These are phyloP conservation scores for Exocentrus adspersus DNA, from an alignment of 2,888 invertebrate genomes.

Conservation along the genomic window DNA sequence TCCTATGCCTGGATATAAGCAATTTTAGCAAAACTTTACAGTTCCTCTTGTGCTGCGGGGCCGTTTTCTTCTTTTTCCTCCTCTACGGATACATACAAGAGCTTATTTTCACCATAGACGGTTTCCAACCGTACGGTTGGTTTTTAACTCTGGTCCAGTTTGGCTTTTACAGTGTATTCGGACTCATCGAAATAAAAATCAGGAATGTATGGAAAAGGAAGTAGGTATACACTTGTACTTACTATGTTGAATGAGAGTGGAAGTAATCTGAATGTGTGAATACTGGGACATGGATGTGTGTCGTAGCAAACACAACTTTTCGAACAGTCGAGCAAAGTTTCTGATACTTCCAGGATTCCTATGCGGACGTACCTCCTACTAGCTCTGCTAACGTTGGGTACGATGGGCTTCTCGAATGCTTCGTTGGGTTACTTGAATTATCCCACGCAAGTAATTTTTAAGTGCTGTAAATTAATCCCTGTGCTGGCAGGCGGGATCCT, in stretches of 20 bases:
- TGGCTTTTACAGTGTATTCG: conserved; percentile 83
- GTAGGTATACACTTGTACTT: conserved; percentile 55
- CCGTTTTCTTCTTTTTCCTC: conserved; percentile 88
- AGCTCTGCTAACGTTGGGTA: conserved; percentile 89
- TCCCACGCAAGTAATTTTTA: conserved; percentile 97
- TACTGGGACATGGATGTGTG: too few relatives aligned
- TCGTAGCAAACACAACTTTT: too few relatives aligned
- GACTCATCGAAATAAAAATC: conserved; percentile 76
- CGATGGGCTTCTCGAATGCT: conserved; percentile 96
- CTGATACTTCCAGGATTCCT: conserved; percentile 82
- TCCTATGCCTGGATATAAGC: conserved; percentile 80
- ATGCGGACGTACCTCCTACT: conserved; percentile 81
- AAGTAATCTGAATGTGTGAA: too few relatives aligned
- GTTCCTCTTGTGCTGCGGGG: conserved; percentile 79
- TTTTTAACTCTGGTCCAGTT: conserved; percentile 94
- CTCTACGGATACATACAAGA: conserved; percentile 94
- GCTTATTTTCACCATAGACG: conserved; percentile 89
- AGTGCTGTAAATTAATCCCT: conserved; percentile 96
- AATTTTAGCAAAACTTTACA: conserved; percentile 73
- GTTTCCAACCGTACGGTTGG: conserved; percentile 90
- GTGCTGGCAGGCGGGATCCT: conserved; percentile 94
- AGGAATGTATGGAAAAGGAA: conserved; percentile 70
- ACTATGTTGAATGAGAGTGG: too few relatives aligned
- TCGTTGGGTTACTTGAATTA: conserved; percentile 95
- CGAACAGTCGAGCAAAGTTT: too few relatives aligned